A percentile compares a stretch with the other conserved stretches of the same genome.
phyloP scores from a whole-genome alignment of 2,888 invertebrate genomes.

The Ditula angustiorana region DNA sequence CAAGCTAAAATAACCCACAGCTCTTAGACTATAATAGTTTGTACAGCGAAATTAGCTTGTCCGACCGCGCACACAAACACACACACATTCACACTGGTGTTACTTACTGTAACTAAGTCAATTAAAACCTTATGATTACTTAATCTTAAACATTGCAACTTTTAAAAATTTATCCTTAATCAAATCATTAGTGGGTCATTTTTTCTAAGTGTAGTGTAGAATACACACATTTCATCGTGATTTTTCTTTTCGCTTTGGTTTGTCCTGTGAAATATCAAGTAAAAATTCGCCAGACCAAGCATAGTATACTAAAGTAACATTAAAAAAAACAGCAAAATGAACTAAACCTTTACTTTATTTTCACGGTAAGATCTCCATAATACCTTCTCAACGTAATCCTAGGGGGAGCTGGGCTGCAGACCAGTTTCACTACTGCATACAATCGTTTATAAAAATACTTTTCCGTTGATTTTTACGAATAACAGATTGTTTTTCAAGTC shows the following conservation, averaged over 20 bases:
- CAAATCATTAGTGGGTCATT: not conserved
- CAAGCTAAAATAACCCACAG: constrained; percentile 51
- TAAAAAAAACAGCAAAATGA: not conserved
- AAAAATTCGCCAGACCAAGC: not conserved
- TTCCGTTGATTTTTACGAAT: constrained; percentile 21
- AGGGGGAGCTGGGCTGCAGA: not conserved
- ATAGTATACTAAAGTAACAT: not conserved
- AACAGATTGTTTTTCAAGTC: constrained; percentile 17
- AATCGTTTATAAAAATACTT: constrained; percentile 34
- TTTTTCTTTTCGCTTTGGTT: not conserved
- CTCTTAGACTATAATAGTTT: constrained; percentile 58
- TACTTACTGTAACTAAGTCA: constrained; percentile 53
- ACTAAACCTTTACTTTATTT: not conserved
- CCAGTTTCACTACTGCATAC: not conserved
- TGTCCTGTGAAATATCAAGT: not conserved
- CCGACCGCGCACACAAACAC: constrained; percentile 45
- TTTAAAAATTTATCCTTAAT: constrained; percentile 11
- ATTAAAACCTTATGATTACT: constrained; percentile 47
- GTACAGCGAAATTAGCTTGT: constrained; percentile 56
- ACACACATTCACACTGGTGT: constrained; percentile 37
- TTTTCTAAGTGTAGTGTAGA: not conserved
- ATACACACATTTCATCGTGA: not conserved
- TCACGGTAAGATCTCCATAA: not conserved
- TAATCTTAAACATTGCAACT: constrained; percentile 45
- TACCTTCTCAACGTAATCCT: not conserved